Evolutionary conservation across 2,113 vertebrate species (phyloP).

Genomic region (Corythornis madagascariensis): DNA sequence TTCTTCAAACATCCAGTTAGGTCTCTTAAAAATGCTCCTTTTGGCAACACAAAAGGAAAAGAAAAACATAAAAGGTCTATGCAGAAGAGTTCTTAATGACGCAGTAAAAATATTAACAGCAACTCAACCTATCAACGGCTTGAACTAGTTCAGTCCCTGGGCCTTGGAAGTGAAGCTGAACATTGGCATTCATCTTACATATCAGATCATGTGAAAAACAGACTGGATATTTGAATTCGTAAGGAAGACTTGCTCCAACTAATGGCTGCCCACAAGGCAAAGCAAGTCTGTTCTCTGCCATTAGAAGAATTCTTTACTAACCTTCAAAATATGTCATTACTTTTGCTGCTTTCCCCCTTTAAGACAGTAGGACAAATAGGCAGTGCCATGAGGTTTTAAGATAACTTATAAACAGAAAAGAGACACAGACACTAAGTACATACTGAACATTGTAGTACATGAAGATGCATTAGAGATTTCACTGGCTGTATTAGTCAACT

Average conservation of each 20-base stretch:
- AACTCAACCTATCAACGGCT: background rate
- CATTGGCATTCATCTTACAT: background rate
- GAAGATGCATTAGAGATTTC: background rate
- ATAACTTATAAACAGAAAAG: background rate
- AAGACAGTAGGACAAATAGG: background rate
- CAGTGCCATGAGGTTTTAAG: background rate
- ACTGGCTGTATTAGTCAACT: background rate
- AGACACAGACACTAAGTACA: background rate
- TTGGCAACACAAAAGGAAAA: background rate
- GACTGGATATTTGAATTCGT: background rate
- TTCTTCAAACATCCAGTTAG: background rate
- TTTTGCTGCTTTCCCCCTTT: background rate
- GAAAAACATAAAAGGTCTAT: background rate
- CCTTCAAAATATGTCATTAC: background rate
- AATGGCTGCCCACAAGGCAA: background rate
- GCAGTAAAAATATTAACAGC: background rate
- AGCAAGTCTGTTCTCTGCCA: background rate
- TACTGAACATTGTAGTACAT: background rate
- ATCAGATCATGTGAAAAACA: background rate
- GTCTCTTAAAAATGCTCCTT: background rate
- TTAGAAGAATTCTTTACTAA: background rate
- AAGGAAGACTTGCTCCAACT: background rate
- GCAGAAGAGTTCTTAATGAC: background rate
- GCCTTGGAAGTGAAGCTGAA: background rate
- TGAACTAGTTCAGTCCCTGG: background rate